Evolutionary conservation across 1,140 invertebrate genomes (phyloP).

Genomic region (Danaus melanippus): DNA sequence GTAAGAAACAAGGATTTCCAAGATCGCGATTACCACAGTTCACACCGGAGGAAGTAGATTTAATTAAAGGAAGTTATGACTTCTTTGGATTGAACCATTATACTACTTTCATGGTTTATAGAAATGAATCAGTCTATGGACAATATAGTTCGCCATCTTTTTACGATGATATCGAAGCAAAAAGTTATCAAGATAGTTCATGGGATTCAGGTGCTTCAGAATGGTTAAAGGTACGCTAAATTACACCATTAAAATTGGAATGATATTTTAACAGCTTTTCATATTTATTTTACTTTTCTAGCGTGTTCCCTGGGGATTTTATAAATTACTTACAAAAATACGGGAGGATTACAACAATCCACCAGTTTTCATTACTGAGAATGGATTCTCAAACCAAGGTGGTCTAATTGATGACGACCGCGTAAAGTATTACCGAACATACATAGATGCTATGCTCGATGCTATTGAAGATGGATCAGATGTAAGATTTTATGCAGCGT

Average conservation of each 20-base stretch:
- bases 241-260: neutral
- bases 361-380: slow-evolving; percentile 38
- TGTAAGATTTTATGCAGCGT: slow-evolving; percentile 71
- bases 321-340: slow-evolving; percentile 35
- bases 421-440: slow-evolving; percentile 65
- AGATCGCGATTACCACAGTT: slow-evolving; percentile 17
- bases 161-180: slow-evolving; percentile 8
- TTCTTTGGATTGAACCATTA: slow-evolving; percentile 19
- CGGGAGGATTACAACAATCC: slow-evolving; percentile 43
- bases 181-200: neutral
- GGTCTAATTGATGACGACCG: slow-evolving; percentile 37
- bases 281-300: slow-evolving; percentile 14
- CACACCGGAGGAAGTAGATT: slow-evolving; percentile 10
- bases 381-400: slow-evolving; percentile 46
- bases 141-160: slow-evolving; percentile 9
- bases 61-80: slow-evolving; percentile 13
- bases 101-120: slow-evolving; percentile 8
- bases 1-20: slow-evolving; percentile 17
- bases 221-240: neutral
- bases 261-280: neutral
- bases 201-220: neutral
- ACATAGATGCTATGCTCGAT: slow-evolving; percentile 38
- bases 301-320: slow-evolving; percentile 37
- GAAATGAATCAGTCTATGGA: slow-evolving; percentile 12
- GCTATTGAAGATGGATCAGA: slow-evolving; percentile 45